Conservation (phyloP, 92 coral and sea anemone genomes). For the Scolanthus callimorphus region DNA sequence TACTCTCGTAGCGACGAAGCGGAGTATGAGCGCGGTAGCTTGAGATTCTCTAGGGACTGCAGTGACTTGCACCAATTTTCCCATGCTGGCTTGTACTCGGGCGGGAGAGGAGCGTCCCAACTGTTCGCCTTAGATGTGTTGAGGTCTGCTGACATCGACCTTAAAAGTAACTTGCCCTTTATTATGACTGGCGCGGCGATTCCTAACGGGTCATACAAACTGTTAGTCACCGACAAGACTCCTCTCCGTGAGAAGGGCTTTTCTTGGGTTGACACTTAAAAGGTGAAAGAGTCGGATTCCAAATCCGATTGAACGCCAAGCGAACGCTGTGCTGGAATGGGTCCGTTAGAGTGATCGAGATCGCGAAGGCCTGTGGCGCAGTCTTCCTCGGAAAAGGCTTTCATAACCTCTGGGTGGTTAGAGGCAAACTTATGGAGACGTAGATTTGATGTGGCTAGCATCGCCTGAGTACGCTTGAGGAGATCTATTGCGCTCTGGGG, state of each 20-base stretch:
- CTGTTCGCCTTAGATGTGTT: not conserved
- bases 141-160: no score
- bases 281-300: not conserved
- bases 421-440: not conserved
- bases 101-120: not conserved
- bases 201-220: constrained; percentile 36
- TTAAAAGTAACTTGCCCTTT: constrained; percentile 5
- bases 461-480: not conserved
- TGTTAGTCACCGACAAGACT: constrained; percentile 9
- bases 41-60: not conserved
- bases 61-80: not conserved
- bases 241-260: constrained; percentile 22
- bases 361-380: not conserved
- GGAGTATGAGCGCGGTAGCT: not conserved
- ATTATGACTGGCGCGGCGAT: constrained; percentile 12
- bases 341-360: not conserved
- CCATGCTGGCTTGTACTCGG: not conserved
- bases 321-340: not conserved
- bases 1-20: no score
- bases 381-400: not conserved
- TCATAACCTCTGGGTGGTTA: not conserved
- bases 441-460: not conserved
- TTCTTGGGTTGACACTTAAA: not conserved
- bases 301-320: constrained; percentile 3
- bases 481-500: not conserved